Evolutionary conservation across 2,888 invertebrate species (phyloP).

Genomic region (Eretmocerus hayati): DNA sequence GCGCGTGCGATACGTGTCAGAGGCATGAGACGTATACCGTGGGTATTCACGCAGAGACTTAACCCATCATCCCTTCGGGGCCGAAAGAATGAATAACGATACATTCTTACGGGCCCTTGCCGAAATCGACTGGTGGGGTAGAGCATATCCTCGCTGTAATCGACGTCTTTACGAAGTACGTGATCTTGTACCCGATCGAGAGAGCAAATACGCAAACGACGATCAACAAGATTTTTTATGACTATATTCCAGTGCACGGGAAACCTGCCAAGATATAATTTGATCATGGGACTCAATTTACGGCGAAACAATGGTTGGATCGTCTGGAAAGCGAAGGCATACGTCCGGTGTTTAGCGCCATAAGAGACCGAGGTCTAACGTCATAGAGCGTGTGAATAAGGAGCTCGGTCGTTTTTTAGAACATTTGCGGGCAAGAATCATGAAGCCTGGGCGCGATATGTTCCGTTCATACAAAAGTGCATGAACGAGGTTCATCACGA

Average conservation of each 20-base stretch:
- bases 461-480: neutral
- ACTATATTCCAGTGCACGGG: neutral
- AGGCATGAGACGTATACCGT: too few relatives aligned
- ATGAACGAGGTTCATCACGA: neutral
- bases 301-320: neutral
- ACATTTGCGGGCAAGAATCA: too few relatives aligned
- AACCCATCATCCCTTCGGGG: neutral
- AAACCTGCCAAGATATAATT: neutral
- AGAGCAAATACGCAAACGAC: neutral
- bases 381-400: neutral
- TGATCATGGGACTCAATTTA: neutral
- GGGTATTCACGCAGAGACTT: too few relatives aligned
- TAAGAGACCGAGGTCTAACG: neutral
- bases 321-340: neutral
- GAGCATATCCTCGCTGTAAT: neutral
- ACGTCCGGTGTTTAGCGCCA: neutral
- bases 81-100: neutral
- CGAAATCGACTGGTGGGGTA: neutral
- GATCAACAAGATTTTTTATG: neutral
- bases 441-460: too few relatives aligned
- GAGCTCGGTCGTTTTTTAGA: neutral
- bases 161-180: neutral
- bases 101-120: neutral
- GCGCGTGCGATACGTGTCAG: too few relatives aligned
- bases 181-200: neutral